These are phyloP conservation scores for Nemapogon koenigi DNA, from an alignment of 2,888 invertebrate genomes.

Conservation along the genomic window DNA sequence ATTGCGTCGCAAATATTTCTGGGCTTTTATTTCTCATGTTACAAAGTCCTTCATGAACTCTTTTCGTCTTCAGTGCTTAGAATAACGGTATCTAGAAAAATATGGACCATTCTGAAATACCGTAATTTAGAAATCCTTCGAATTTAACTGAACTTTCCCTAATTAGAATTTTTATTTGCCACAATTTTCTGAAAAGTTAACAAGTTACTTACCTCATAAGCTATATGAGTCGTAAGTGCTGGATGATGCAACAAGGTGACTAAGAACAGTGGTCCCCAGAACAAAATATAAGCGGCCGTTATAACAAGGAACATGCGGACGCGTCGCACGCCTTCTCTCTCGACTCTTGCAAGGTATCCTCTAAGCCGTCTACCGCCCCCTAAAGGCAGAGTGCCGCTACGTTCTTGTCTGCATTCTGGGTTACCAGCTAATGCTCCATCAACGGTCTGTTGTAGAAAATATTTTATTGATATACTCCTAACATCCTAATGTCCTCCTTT, in stretches of 20 bases:
- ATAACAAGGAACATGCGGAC: slow-evolving; percentile 88
- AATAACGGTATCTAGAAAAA: too few relatives aligned
- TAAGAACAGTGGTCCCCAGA: slow-evolving; percentile 91
- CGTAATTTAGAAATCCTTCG: too few relatives aligned
- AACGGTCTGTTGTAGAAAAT: slow-evolving; percentile 34
- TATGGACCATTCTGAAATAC: too few relatives aligned
- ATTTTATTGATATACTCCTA: too few relatives aligned
- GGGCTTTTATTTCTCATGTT: too few relatives aligned
- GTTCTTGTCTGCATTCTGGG: slow-evolving; percentile 33
- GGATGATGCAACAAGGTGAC: slow-evolving; percentile 83
- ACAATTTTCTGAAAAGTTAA: too few relatives aligned
- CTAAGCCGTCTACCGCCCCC: slow-evolving; percentile 78
- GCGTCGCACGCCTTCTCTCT: slow-evolving; percentile 79
- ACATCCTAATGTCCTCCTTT: too few relatives aligned
- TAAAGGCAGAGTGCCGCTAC: slow-evolving; percentile 46
- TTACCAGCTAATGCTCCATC: slow-evolving; percentile 45
- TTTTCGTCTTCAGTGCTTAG: too few relatives aligned
- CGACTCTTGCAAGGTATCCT: slow-evolving; percentile 78
- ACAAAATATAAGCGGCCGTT: slow-evolving; percentile 83
- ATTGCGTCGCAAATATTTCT: too few relatives aligned
- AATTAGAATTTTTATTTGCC: too few relatives aligned
- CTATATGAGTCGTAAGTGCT: slow-evolving; percentile 72
- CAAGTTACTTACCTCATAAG: slow-evolving; percentile 74
- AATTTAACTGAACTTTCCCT: too few relatives aligned
- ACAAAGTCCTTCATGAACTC: too few relatives aligned